phyloP scores from a whole-genome alignment of 2,888 invertebrate genomes.

The Xylophagus ater region DNA sequence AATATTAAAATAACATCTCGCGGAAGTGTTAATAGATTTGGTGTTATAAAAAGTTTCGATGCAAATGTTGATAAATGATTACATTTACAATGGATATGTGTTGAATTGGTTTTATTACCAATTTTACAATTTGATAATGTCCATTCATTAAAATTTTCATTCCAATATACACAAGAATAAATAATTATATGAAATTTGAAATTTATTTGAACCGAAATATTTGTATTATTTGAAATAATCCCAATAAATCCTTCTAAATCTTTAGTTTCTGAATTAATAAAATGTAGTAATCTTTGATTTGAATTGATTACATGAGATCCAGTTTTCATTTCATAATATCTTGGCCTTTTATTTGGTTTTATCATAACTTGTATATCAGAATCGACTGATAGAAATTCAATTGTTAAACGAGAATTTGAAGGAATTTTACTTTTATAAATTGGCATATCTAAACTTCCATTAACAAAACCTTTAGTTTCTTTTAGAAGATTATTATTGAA shows the following conservation, averaged over 20 bases:
- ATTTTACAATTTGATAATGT: constrained; percentile 4
- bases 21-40: constrained; percentile 7
- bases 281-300: neutral
- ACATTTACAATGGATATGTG: constrained; percentile 13
- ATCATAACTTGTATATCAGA: constrained; percentile 17
- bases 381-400: constrained; percentile 15
- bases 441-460: constrained; percentile 19
- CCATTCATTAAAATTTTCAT: constrained; percentile 1
- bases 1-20: constrained; percentile 2
- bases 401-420: constrained; percentile 17
- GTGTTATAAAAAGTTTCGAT: constrained; percentile 5
- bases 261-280: neutral
- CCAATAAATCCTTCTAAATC: constrained; percentile 4
- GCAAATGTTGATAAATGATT: constrained; percentile 11
- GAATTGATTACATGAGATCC: neutral
- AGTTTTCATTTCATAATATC: constrained; percentile 13
- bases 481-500: neutral
- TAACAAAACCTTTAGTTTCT: constrained; percentile 14
- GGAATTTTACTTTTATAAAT: constrained; percentile 19
- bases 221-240: neutral
- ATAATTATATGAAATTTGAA: constrained; percentile 7
- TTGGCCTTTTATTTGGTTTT: constrained; percentile 15
- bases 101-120: constrained; percentile 7
- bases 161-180: constrained; percentile 11
- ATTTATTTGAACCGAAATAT: neutral